Evolutionary conservation across 2,113 vertebrate genomes (phyloP), one percentile per base, ranked within the genome.

Genomic region (Nibea coibor): DNA sequence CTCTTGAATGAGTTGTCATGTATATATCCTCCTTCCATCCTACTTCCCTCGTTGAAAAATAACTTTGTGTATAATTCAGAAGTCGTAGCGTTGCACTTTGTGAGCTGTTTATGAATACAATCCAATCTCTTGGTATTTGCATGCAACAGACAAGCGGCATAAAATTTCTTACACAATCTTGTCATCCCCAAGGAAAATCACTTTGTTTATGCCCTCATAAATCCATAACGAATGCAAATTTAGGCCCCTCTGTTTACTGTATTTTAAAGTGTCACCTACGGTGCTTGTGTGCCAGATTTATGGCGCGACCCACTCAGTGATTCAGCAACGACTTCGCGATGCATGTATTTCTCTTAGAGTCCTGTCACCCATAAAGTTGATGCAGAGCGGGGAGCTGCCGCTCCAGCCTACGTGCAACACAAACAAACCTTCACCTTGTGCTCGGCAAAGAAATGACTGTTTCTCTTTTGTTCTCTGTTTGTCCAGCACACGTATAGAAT

Each of bases 201-300:
- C 43, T 71, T 15, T 67, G 72, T 84, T 86, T 79, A 77, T 62
- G 26, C 3, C n/a, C 42, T 75, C 54, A 69, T 89, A 89, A 89
- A 89, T 92, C 75, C 67, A 39, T 26, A 35, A 51, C 47, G 15
- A 26, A 82, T 83, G 72, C 59, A 86, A 81, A 86, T 77, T 51
- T 47, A 65, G 78, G 48, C n/a, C 50, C 10, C 22, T 24, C 48
- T 63, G 8, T 82, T 28, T 54, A 69, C 65, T 72, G 69, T 89
- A 48, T 82, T 78, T 80, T 47, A 72, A 67, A 78, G 72, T 68
- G 58, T 76, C 84, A 82, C 75, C 81, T 56, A 56, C 20, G 17
- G 72, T 54, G 50, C 28, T 68, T 56, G 51, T 72, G 50, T 15
- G 22, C 14, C 39, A 87, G 80, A 90, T 91, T 81, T 75, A 90